Percentiles rank a stretch among this genome's conserved stretches.
Conservation (phyloP, 2,113 vertebrate genomes). For the Misgurnus mizolepis region DNA sequence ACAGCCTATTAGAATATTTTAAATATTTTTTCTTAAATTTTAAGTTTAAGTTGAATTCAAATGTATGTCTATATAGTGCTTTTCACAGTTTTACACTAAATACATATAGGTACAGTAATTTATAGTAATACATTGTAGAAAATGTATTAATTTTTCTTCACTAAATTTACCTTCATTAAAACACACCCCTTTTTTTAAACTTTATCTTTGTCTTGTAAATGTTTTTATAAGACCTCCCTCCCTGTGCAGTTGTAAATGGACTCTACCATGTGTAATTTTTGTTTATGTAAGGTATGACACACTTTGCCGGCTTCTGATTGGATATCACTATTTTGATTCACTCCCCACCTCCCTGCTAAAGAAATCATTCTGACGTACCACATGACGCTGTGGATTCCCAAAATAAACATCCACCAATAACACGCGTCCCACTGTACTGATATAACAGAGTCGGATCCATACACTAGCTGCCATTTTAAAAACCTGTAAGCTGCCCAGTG, state of each 20-base stretch:
- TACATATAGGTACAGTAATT: too few species aligned
- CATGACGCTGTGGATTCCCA: background rate
- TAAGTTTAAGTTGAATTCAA: too few species aligned
- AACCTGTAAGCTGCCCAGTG: background rate
- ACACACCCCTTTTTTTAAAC: background rate
- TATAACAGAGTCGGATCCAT: constrained; percentile 4
- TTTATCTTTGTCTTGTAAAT: background rate
- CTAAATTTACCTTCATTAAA: background rate
- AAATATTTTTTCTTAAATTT: too few species aligned
- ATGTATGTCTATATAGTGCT: too few species aligned
- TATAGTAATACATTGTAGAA: too few species aligned
- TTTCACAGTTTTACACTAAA: too few species aligned
- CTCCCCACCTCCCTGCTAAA: background rate
- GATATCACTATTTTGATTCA: background rate
- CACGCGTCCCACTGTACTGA: background rate
- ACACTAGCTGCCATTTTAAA: constrained; percentile 34
- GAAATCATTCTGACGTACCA: background rate
- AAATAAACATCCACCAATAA: background rate
- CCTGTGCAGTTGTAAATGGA: constrained; percentile 8
- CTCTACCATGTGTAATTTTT: background rate
- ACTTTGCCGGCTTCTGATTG: constrained; percentile 33
- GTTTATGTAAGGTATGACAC: constrained; percentile 7
- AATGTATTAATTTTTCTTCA: too few species aligned
- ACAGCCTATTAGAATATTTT: too few species aligned
- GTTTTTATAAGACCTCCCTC: background rate